Percentiles rank a stretch among this genome's conserved stretches.
Evolutionary conservation across 2,888 invertebrate genomes (phyloP).

Genomic region (Panopea generosa): DNA sequence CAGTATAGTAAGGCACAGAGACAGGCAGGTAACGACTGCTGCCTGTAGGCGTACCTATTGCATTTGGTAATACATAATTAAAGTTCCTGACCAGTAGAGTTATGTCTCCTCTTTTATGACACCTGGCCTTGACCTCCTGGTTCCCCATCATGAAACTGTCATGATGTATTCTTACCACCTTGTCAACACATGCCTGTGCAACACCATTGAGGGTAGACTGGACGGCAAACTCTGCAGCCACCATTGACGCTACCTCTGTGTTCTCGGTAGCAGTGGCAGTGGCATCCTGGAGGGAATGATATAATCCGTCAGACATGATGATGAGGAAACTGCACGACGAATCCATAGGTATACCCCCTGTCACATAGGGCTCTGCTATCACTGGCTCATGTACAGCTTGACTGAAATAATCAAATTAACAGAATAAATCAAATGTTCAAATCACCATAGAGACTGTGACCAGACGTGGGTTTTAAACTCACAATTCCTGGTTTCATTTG

Average conservation of each 20-base stretch:
- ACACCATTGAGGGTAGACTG: conserved; percentile 93
- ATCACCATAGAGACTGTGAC: too few relatives aligned
- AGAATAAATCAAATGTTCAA: not conserved
- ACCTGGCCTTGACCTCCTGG: conserved; percentile 73
- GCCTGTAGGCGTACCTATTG: conserved; percentile 85
- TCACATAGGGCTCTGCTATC: conserved; percentile 91
- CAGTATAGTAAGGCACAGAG: conserved; percentile 65
- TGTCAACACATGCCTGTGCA: conserved; percentile 94
- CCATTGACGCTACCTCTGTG: conserved; percentile 81
- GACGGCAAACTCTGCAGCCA: conserved; percentile 88
- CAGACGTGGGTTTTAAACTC: too few relatives aligned
- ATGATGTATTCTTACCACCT: conserved; percentile 93
- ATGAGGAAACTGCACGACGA: conserved; percentile 93
- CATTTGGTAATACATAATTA: conserved; percentile 91
- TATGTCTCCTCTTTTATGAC: conserved; percentile 91
- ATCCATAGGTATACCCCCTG: conserved; percentile 92
- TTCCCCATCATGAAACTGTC: conserved; percentile 89
- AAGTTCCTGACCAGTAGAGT: conserved; percentile 94
- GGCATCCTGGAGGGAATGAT: conserved; percentile 93
- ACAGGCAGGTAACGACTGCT: conserved; percentile 65
- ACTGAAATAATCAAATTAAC: conserved; percentile 75
- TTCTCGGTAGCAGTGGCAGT: conserved; percentile 91
- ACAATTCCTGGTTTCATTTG: too few relatives aligned
- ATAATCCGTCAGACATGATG: conserved; percentile 94
- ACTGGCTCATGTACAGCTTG: conserved; percentile 92